Evolutionary conservation across 2,113 vertebrate species (phyloP), one percentile per base, ranked within the genome.

Genomic region (Cyanoramphus novaezelandiae): DNA sequence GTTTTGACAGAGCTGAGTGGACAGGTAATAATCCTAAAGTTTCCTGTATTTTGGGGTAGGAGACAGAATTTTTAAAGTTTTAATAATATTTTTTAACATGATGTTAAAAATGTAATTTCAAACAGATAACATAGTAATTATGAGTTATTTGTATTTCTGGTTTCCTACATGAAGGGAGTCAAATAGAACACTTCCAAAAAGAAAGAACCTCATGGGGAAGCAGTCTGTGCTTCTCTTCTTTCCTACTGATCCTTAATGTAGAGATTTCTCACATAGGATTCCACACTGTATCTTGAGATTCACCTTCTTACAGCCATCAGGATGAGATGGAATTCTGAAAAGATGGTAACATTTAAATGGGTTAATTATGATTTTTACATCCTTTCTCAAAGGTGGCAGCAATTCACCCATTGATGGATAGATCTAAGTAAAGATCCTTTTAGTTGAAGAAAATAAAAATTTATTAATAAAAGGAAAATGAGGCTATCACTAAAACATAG

Each of bases 1-100:
- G 44, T 67, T 96, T 92, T 92, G 93, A 94, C 65, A 92, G 81
- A 92, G 41, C 65, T 82, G 77, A 92, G 52, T 52, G 63, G 55
- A 63, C 35, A 68, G 50, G 60, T 83, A 90, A 16, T 67, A 71
- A 81, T 78, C 91, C 59, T 81, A 15, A 92, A 35, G 53, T 92
- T 88, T 64, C 33, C 47, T 43, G 25, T 79, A 11, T 47, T 93
- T 92, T 67, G 10, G 21, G 24, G 31, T 60, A 62, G 1, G 19
- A 78, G 43, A n/a, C 9, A 29, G 50, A 74, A 12, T 60, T 88
- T 75, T 79, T 2, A 52, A 89, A 64, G 33, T 93, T 86, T 71
- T 68, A 67, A 10, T 77, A 59, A 3, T 76, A 1, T 25, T 79
- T 90, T 92, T 74, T 60, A 80, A 70, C 4, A 15, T 29, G 5